Conservation (phyloP, 2,888 invertebrate species). For the Melinaea marsaeus region DNA sequence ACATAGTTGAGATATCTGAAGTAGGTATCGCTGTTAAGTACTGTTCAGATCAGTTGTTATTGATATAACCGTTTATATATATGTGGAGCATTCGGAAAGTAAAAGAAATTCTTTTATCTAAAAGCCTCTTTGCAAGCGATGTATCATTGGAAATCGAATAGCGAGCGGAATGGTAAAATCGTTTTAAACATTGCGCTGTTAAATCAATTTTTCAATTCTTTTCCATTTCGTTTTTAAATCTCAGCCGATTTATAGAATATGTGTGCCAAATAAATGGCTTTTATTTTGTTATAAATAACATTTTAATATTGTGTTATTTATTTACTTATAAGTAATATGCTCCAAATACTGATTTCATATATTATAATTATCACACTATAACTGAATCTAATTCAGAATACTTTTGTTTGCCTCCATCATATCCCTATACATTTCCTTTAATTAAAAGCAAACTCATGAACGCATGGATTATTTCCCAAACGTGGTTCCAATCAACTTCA, state of each 20-base stretch:
- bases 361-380: not conserved
- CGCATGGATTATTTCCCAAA: conserved; percentile 55
- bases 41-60: not conserved
- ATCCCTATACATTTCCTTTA: conserved; percentile 52
- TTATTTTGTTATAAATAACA: conserved; percentile 5
- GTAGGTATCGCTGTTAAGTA: no score
- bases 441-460: conserved; percentile 64
- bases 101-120: conserved; percentile 20
- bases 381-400: conserved; percentile 2
- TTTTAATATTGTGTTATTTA: not conserved
- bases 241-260: conserved; percentile 26
- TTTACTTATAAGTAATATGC: no score
- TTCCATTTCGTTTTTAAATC: conserved; percentile 28
- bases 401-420: conserved; percentile 25
- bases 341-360: no score
- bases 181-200: conserved; percentile 31
- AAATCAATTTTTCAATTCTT: conserved; percentile 34
- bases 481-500: conserved; percentile 70
- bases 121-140: conserved; percentile 31
- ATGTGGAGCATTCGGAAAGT: conserved; percentile 1
- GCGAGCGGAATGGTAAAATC: conserved; percentile 29
- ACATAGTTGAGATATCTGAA: no score
- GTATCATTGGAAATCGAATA: conserved; percentile 30
- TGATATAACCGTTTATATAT: conserved; percentile 1
- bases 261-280: not conserved